Evolutionary conservation across 2,113 vertebrate genomes (phyloP).

Genomic region (Pyxicephalus adspersus): DNA sequence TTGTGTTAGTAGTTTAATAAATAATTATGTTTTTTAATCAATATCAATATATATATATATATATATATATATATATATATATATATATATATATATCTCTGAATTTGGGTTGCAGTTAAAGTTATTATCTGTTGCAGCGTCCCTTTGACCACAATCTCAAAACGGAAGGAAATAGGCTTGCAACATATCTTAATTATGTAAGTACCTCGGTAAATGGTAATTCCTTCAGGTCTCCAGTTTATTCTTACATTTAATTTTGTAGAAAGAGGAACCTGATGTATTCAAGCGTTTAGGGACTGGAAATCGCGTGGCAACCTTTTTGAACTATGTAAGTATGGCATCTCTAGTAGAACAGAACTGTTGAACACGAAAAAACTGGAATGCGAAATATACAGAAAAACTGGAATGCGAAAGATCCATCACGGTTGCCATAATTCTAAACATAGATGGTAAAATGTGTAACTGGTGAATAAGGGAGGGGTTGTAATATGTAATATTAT

Average conservation of each 20-base stretch:
- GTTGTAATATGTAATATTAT: too few relatives aligned
- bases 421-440: not conserved
- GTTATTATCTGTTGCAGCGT: conserved; percentile 96
- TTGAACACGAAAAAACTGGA: not conserved
- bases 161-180: conserved; percentile 98
- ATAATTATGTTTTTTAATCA: conserved; percentile 11
- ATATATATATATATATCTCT: not conserved
- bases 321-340: conserved; percentile 97
- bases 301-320: conserved; percentile 98
- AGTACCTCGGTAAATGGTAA: conserved; percentile 76
- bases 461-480: too few relatives aligned
- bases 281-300: conserved; percentile 99
- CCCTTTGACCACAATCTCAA: conserved; percentile 96
- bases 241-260: conserved; percentile 90
- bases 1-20: conserved; percentile 1
- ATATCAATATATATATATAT: too few relatives aligned
- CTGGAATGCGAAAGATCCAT: not conserved
- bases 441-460: not conserved
- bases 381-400: not conserved
- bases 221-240: conserved; percentile 71
- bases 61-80: not conserved
- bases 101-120: conserved; percentile 81
- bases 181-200: conserved; percentile 99
- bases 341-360: not conserved
- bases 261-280: conserved; percentile 98